These are phyloP conservation scores for Coenonympha arcania DNA, from an alignment of 2,888 invertebrate genomes.

Conservation along the genomic window DNA sequence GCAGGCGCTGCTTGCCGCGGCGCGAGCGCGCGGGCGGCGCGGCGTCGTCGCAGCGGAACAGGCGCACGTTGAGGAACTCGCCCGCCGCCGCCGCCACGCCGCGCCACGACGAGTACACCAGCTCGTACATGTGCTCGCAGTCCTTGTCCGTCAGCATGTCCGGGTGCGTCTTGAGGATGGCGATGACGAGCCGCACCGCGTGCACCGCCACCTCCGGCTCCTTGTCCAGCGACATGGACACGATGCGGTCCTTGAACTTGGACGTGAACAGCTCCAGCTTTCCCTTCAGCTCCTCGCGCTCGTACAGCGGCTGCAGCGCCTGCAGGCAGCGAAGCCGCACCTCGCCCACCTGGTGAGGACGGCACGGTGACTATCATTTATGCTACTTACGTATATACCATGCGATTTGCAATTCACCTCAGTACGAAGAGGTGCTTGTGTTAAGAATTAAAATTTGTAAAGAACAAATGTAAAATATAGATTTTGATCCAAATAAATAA, in stretches of 20 bases:
- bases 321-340: conserved; percentile 89
- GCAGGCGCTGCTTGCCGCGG: conserved; percentile 87
- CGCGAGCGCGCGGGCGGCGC: conserved; percentile 82
- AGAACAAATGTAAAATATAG: no score
- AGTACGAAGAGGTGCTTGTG: no score
- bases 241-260: conserved; percentile 99
- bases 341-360: conserved; percentile 82
- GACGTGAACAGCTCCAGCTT: conserved; percentile 98
- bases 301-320: conserved; percentile 95
- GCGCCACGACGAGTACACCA: conserved; percentile 97
- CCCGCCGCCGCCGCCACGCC: conserved; percentile 95
- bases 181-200: conserved; percentile 94
- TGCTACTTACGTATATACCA: no score
- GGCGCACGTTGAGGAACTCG: conserved; percentile 96
- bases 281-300: conserved; percentile 93
- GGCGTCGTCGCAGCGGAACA: conserved; percentile 87
- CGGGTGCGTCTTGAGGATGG: conserved; percentile 93
- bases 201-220: conserved; percentile 98
- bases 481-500: no score
- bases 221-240: conserved; percentile 98
- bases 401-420: no score
- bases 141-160: conserved; percentile 97
- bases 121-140: conserved; percentile 98
- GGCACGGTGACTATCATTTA: no score
- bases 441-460: no score